Evolutionary conservation across 2,797 vertebrate genomes (phyloP), one percentile per base, ranked within the genome.

Genomic region (Myotis findleyi): DNA sequence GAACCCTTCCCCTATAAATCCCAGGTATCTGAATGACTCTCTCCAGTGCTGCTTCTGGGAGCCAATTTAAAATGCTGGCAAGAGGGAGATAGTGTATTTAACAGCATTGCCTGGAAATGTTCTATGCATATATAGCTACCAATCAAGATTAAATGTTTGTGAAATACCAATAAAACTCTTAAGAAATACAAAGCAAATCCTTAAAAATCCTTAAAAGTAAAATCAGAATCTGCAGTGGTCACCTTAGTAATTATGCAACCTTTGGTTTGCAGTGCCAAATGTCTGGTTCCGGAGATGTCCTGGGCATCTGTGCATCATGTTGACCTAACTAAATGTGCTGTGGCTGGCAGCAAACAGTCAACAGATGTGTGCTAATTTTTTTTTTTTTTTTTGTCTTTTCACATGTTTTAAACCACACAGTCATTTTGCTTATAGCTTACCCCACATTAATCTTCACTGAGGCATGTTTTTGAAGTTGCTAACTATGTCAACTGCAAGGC

Each of bases 341-440:
- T 98, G 98, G 95, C 85, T 95, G 95, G 98, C 18, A 62, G 98
- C 97, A 98, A 99, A 98, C 97, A 98, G 96, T 97, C 95, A 89
- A 97, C 98, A 98, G 98, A 98, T 98, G 98, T 97, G 97, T 91
- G 97, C 95, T 98, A 97, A 59, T 59, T 59, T 98, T 98, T 97
- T 59, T 98, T 97, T 59, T 98, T 98, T 33, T 97, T 8, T 80
- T 97, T 47, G 96, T 96, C 97, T 98, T 98, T 98, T 97, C 98
- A 98, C 98, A 98, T 97, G 96, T 98, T 98, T 98, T 98, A 98
- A 97, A 93, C 96, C 95, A 91, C 86, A 89, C 89, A 95, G 94
- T 96, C 62, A 55, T 98, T 98, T 97, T 97, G 92, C 95, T 92
- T 96, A 95, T 66, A 89, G 94, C 51, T 83, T 97, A 62, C 87